Conservation (phyloP, 2,888 invertebrate genomes). For the Cantharis rufa region DNA sequence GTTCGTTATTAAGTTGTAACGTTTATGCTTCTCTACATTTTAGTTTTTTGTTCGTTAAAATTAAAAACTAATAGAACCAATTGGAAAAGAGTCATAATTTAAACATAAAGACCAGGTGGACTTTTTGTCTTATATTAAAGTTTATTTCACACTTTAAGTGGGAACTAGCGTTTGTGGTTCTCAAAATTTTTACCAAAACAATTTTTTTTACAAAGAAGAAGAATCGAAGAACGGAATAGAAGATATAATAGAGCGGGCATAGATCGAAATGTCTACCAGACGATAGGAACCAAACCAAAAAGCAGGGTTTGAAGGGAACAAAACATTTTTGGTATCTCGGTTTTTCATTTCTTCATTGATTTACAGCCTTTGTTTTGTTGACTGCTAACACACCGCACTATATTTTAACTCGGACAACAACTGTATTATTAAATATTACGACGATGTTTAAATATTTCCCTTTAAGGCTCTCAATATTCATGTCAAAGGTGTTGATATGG, state of each 20-base stretch:
- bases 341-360: constrained; percentile 45
- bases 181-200: not conserved
- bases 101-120: not conserved
- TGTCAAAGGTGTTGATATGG: constrained; percentile 44
- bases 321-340: constrained; percentile 30
- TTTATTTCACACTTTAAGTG: not conserved
- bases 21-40: not conserved
- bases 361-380: constrained; percentile 51
- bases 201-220: not conserved
- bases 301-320: not conserved
- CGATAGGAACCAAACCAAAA: not conserved
- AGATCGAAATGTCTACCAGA: no score
- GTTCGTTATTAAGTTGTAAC: not conserved
- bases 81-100: not conserved
- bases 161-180: no score
- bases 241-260: not conserved
- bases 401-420: constrained; percentile 48
- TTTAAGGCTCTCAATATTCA: constrained; percentile 45
- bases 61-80: not conserved
- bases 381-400: constrained; percentile 51
- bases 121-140: not conserved
- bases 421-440: constrained; percentile 54
- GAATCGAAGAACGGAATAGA: not conserved
- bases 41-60: not conserved
- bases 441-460: constrained; percentile 53